Evolutionary conservation across 1,140 invertebrate species (phyloP), one percentile per base, ranked within the genome.

Genomic region (Sarcophaga peregrina): DNA sequence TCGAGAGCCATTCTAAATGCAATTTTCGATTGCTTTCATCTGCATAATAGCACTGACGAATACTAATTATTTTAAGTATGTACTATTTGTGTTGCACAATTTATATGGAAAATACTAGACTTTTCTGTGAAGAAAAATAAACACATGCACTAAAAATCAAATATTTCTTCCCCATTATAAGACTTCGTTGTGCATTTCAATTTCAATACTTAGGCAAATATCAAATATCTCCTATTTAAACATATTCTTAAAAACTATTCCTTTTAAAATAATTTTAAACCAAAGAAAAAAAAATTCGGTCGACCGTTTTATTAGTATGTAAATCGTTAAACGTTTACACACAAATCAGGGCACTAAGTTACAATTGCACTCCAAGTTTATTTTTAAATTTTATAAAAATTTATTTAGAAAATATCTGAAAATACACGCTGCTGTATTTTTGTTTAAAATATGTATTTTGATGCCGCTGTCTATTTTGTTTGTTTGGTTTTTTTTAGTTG

Each of bases 341-440:
- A 76, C 46, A 25, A 78, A 78, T 78, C 75, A 78, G 75, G 75
- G 75, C 75, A 78, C 47, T 78, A 78, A 78, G 75, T 76, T 76
- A 76, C 46, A 50, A 78, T 37, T 37, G 4, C 25, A 37, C 50
- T 78, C 20, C 50, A 15, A 20, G 47, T 78, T 47, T 52, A 52
- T 78, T 50, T 78, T 78, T 78, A 50, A 68, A 68, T 17, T 20
- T 8, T 20, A 13, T 52, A 52, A 9, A 52, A 52, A 3, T 37
- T 37, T 37, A 37, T 37, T 37, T 37, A 37, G 25, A 37, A 37
- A 37, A 37, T 37, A 37, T 37, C 4, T 2, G 25, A 37, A 58
- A 58, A 58, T 13, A 58, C 54, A 58, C 13, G n/a, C 17, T 10
- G 17, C n/a, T 52, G 47, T 78, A 78, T 78, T 52, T 50, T 78